Evolutionary conservation across 2,797 vertebrate genomes (phyloP).

Genomic region (Urocyon cinereoargenteus): DNA sequence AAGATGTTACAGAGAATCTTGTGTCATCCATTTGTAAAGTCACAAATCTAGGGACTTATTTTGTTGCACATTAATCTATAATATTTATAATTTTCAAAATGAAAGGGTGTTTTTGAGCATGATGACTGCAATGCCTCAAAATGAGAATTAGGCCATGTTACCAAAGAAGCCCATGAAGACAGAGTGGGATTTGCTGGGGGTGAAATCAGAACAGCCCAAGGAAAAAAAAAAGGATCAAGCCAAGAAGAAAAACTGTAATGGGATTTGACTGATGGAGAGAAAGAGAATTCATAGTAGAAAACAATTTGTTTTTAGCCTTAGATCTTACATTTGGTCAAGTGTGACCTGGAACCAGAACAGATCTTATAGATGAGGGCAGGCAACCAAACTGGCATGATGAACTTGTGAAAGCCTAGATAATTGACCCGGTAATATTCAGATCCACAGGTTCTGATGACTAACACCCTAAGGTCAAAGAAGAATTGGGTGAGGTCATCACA

Average conservation of each 20-base stretch:
- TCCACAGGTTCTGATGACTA: background rate
- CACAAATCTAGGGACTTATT: background rate
- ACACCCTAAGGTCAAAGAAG: background rate
- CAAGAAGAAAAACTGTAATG: background rate
- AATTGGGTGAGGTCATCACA: background rate
- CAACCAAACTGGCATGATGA: background rate
- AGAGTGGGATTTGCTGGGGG: background rate
- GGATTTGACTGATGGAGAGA: conserved; percentile 3
- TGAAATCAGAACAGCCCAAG: background rate
- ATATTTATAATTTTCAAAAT: conserved; percentile 34
- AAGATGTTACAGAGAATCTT: conserved; percentile 17
- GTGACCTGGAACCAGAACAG: background rate
- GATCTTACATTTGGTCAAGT: conserved; percentile 15
- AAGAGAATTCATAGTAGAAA: background rate
- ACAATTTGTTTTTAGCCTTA: conserved; percentile 11
- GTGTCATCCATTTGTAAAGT: background rate
- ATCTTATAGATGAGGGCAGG: background rate
- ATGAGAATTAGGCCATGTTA: background rate
- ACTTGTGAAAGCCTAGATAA: background rate
- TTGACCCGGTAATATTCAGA: background rate
- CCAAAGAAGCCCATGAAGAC: background rate
- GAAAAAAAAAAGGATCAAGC: background rate
- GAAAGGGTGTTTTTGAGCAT: background rate
- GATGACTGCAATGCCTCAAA: background rate
- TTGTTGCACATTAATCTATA: background rate